A percentile compares a stretch with the other conserved stretches of the same genome.
Conservation (phyloP, 2,888 invertebrate species). For the Netelia virgata region DNA sequence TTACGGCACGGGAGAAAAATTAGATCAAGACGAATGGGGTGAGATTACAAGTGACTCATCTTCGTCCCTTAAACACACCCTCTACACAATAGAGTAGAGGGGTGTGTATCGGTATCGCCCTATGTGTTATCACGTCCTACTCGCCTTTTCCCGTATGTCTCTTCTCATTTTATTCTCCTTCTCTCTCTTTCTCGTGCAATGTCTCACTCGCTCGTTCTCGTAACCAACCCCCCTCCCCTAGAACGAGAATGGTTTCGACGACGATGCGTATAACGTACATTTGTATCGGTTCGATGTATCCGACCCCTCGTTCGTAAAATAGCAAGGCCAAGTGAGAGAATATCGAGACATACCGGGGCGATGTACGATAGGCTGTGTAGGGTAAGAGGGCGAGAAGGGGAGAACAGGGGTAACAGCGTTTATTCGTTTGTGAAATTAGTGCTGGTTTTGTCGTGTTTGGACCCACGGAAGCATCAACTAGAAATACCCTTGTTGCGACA, state of each 20-base stretch:
- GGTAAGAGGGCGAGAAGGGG: constrained; percentile 3
- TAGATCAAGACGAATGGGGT: background rate
- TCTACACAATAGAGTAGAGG: background rate
- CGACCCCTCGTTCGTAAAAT: constrained; percentile 66
- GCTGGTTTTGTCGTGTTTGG: constrained; percentile 82
- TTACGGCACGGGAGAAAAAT: background rate
- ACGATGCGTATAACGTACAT: constrained; percentile 69
- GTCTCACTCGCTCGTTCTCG: constrained; percentile 35
- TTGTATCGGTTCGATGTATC: constrained; percentile 67
- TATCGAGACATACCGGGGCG: constrained; percentile 1
- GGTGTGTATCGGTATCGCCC: constrained; percentile 81
- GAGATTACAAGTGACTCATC: constrained; percentile 74
- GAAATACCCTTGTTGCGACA: constrained; percentile 33
- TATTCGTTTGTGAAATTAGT: constrained; percentile 85
- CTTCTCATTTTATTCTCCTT: constrained; percentile 48
- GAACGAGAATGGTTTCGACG: constrained; percentile 52
- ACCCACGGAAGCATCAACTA: constrained; percentile 65
- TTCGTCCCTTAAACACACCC: constrained; percentile 65
- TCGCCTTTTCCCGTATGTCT: constrained; percentile 62
- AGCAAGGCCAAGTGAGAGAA: constrained; percentile 18
- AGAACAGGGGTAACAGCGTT: constrained; percentile 73
- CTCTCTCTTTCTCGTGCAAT: constrained; percentile 37
- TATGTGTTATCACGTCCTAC: constrained; percentile 78
- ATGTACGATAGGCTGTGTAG: background rate
- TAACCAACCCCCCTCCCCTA: background rate